phyloP scores from a whole-genome alignment of 1,140 invertebrate species.

The Anoplolepis gracilipes region DNA sequence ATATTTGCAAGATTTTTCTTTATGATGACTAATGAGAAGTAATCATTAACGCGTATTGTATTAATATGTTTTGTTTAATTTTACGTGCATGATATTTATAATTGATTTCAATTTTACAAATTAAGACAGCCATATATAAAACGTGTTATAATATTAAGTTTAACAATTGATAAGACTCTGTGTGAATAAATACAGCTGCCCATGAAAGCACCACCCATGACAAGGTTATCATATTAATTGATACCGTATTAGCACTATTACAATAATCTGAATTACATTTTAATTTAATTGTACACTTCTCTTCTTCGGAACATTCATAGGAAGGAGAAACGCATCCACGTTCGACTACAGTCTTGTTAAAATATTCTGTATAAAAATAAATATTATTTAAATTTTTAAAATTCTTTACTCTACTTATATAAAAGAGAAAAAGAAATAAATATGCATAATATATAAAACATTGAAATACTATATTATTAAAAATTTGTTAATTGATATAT shows the following conservation, averaged over 20 bases:
- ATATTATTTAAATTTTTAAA: slow-evolving; percentile 5
- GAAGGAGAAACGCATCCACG: background rate
- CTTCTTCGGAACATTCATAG: background rate
- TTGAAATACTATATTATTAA: background rate
- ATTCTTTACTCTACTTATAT: background rate
- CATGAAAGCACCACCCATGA: slow-evolving; percentile 1
- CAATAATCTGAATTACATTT: background rate
- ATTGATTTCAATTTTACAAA: too few species aligned
- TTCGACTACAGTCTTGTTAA: background rate
- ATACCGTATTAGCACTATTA: slow-evolving; percentile 10
- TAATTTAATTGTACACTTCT: background rate
- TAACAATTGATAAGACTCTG: background rate
- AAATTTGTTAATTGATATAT: background rate
- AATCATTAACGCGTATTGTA: too few species aligned
- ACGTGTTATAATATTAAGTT: background rate
- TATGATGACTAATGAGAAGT: too few species aligned
- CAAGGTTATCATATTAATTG: slow-evolving; percentile 13
- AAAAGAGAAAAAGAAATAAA: too few species aligned
- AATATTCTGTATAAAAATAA: background rate
- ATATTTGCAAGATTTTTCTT: too few species aligned
- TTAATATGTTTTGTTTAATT: too few species aligned
- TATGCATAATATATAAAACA: background rate
- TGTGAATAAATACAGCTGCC: background rate
- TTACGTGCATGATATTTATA: too few species aligned
- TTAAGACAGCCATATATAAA: too few species aligned